Evolutionary conservation across 2,113 vertebrate species (phyloP).

Genomic region (Macroglossus sobrinus): DNA sequence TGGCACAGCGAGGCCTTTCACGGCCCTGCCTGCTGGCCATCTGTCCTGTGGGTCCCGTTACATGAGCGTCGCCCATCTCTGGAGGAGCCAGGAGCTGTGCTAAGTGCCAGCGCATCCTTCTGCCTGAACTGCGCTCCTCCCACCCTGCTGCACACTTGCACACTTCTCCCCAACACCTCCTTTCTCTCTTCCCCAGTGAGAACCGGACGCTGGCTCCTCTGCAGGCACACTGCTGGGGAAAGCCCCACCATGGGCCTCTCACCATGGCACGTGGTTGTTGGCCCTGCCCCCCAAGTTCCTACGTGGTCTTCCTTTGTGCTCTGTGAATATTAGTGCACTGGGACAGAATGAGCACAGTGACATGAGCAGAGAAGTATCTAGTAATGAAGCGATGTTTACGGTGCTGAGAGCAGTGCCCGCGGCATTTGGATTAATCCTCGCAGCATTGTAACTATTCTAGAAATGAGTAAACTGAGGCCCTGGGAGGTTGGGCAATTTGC

Average conservation of each 20-base stretch:
- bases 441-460: accelerated
- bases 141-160: accelerated
- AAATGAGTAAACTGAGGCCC: not conserved
- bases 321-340: accelerated
- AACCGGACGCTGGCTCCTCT: not conserved
- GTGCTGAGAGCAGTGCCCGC: accelerated
- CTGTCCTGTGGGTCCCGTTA: accelerated
- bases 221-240: not conserved
- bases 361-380: accelerated
- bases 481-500: not conserved
- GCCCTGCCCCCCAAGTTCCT: not conserved
- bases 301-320: not conserved
- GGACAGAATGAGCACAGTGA: not conserved
- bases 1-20: too few species aligned
- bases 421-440: not conserved
- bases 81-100: not conserved
- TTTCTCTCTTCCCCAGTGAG: not conserved
- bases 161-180: not conserved
- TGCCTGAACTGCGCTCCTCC: not conserved
- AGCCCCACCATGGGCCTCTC: accelerated
- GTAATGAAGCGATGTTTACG: accelerated
- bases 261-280: accelerated
- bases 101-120: not conserved
- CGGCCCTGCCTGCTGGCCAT: not conserved
- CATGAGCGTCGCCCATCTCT: not conserved